Percentiles rank a stretch among this genome's conserved stretches.
Conservation (phyloP, 2,113 vertebrate species). For the Boulengeromyrus knoepffleri region DNA sequence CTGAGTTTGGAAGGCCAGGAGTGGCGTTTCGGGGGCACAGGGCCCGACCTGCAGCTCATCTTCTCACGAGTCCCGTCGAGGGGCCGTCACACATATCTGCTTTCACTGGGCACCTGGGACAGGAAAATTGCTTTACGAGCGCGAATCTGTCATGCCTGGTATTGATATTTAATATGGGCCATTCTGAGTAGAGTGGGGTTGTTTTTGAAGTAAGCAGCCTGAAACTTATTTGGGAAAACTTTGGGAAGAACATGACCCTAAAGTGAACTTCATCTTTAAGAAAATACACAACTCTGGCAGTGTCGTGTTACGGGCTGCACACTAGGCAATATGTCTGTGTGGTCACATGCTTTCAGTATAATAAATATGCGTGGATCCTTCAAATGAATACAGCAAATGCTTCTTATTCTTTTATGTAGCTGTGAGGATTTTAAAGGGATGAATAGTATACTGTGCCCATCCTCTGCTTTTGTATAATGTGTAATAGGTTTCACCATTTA, state of each 20-base stretch:
- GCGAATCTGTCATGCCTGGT: background rate
- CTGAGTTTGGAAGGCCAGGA: slow-evolving; percentile 20
- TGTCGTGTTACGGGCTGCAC: background rate
- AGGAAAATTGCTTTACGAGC: background rate
- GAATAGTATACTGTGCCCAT: background rate
- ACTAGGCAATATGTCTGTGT: background rate
- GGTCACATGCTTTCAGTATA: background rate
- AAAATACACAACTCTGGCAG: background rate
- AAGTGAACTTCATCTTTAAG: background rate
- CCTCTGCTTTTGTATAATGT: background rate
- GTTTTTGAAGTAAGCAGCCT: background rate
- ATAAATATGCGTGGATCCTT: background rate
- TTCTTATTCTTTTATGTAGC: background rate
- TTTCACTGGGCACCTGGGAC: background rate
- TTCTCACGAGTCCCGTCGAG: background rate
- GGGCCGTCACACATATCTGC: background rate
- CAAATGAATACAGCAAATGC: background rate
- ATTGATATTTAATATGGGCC: slow-evolving; percentile 4
- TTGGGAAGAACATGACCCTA: slow-evolving; percentile 8
- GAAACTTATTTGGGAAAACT: background rate
- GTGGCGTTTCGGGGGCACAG: slow-evolving; percentile 5
- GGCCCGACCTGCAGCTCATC: background rate
- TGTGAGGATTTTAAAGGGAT: background rate
- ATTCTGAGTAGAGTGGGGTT: background rate
- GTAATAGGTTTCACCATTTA: background rate